These are phyloP conservation scores for Drosophila algonquin DNA, from an alignment of 2,888 invertebrate species.

Conservation along the genomic window DNA sequence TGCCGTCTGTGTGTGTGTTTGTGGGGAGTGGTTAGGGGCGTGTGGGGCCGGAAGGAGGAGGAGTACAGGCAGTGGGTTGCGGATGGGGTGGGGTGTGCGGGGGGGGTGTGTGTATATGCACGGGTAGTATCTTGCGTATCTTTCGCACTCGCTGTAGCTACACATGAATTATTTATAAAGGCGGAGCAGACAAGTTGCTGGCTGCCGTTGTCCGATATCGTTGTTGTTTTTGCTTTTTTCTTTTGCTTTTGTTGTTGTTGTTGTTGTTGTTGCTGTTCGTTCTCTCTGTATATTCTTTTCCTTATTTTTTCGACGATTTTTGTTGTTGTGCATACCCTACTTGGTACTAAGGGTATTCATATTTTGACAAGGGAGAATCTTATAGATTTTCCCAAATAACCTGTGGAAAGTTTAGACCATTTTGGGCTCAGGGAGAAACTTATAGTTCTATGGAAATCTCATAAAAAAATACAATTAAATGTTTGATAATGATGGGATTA, in stretches of 20 bases:
- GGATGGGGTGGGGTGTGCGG: background rate
- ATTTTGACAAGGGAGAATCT: background rate
- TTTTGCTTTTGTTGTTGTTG: slow-evolving; percentile 14
- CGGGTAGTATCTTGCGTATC: slow-evolving; percentile 69
- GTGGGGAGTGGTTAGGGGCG: slow-evolving; percentile 39
- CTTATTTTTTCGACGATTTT: slow-evolving; percentile 47
- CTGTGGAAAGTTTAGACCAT: no score
- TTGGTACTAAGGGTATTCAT: slow-evolving; percentile 1
- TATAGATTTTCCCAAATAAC: no score
- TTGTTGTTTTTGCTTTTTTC: background rate
- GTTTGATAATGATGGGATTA: background rate
- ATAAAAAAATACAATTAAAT: background rate
- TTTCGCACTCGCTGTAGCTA: slow-evolving; percentile 71
- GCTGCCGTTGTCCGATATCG: slow-evolving; percentile 54
- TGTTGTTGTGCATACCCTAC: slow-evolving; percentile 33
- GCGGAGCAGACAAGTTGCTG: slow-evolving; percentile 84
- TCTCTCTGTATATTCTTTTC: slow-evolving; percentile 56
- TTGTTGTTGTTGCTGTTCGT: slow-evolving; percentile 40
- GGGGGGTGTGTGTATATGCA: slow-evolving; percentile 36
- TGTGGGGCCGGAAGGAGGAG: slow-evolving; percentile 7
- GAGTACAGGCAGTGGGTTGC: background rate
- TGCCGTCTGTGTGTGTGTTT: slow-evolving; percentile 23
- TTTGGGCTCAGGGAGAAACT: background rate
- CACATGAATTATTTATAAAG: slow-evolving; percentile 84
- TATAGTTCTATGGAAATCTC: background rate